These are phyloP conservation scores for Phylloscopus collybita DNA, from an alignment of 2,797 vertebrate species.

Conservation along the genomic window DNA sequence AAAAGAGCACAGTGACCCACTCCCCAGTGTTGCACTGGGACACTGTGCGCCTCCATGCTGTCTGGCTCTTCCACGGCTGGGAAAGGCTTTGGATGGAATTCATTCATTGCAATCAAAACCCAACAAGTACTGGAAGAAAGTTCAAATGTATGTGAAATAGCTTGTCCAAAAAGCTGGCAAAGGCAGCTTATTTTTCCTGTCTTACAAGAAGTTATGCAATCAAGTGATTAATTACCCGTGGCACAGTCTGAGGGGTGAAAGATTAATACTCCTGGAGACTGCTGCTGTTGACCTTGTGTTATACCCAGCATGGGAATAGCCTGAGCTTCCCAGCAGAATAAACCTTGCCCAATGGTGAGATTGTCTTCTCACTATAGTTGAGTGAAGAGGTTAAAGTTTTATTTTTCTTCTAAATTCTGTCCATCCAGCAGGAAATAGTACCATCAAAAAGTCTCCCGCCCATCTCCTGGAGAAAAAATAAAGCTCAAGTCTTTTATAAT, in stretches of 20 bases:
- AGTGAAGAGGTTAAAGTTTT: constrained; percentile 67
- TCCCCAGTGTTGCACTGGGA: neutral
- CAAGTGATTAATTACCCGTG: constrained; percentile 70
- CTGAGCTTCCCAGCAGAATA: constrained; percentile 62
- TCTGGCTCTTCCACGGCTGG: constrained; percentile 20
- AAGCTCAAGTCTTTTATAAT: constrained; percentile 17
- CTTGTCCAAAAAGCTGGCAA: constrained; percentile 68
- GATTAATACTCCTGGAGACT: constrained; percentile 72
- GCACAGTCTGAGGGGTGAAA: constrained; percentile 68
- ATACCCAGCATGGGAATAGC: constrained; percentile 66
- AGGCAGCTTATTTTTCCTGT: constrained; percentile 71
- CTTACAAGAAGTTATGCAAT: constrained; percentile 75
- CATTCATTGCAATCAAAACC: constrained; percentile 61
- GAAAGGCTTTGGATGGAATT: constrained; percentile 41
- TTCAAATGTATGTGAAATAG: constrained; percentile 71
- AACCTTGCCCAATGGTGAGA: constrained; percentile 43
- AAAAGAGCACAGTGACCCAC: neutral
- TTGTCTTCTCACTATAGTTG: constrained; percentile 38
- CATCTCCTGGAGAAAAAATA: constrained; percentile 21
- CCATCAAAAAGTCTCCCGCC: constrained; percentile 51
- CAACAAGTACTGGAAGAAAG: constrained; percentile 70
- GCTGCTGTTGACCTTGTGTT: constrained; percentile 70
- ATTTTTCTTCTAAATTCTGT: constrained; percentile 56
- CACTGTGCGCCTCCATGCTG: neutral
- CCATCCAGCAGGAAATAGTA: constrained; percentile 58